Evolutionary conservation across 30 jellyfish, hydroid and myxozoan species (phyloP), one percentile per base, ranked within the genome.

Genomic region (Hydra vulgaris): DNA sequence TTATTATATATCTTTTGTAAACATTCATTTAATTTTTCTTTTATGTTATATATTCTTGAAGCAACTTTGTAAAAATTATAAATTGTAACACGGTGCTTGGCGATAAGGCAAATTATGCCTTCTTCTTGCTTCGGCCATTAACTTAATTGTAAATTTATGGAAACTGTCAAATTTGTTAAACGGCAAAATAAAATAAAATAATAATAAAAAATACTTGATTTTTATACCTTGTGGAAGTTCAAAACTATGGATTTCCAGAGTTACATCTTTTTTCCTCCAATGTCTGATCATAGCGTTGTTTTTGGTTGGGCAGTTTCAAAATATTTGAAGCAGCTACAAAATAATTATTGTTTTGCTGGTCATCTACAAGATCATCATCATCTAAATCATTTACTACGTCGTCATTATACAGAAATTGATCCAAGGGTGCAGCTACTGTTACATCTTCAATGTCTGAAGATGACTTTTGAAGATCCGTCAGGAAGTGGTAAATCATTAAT

Each of bases 361-460:
- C 61, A 40, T 40, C 12, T 40, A 40, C 61, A 40, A 40, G 61
- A 40, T 40, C 61, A 40, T 40, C 66, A 73, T 19, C 81, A 20
- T 21, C 81, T 8, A 73, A n/a, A 73, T 73, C 81, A 21, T 73
- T 73, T 20, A 73, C 81, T 1, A 20, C 23, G 17, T 20, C 17
- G 7, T 20, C 81, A 21, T 21, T 25, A 20, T 20, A 26, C 23
- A 20, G 56, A 18, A 4, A 20, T 73, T 73, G 81, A 73, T 73
- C 81, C 53, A 73, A 1, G 23, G 72, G 81, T 25, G 66, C 23
- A 73, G 56, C 81, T 3, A 73, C 56, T 53, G 23, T 73, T 73
- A n/a, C 72, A 73, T 73, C 81, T 17, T 73, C 81, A 73, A 73
- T 21, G 81, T 73, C 81, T 21, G 81, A 73, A 73, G 3, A n/a